phyloP scores from a whole-genome alignment of 2,113 vertebrate species.

The Lagopus muta region DNA sequence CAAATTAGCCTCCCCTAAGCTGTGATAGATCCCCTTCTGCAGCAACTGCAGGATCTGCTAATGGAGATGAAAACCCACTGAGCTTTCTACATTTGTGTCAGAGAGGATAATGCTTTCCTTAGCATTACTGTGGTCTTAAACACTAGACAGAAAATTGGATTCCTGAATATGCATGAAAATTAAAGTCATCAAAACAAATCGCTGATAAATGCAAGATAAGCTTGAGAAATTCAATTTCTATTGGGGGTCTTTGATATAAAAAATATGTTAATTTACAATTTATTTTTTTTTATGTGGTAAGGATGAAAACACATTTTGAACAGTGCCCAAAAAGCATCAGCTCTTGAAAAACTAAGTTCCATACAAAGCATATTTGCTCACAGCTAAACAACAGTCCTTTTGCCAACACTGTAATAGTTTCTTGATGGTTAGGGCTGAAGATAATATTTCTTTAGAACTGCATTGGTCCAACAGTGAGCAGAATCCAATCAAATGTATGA shows the following conservation, averaged over 20 bases:
- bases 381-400: background rate
- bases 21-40: background rate
- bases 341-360: background rate
- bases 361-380: background rate
- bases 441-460: background rate
- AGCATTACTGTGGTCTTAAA: background rate
- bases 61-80: background rate
- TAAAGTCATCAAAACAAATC: background rate
- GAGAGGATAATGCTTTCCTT: background rate
- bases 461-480: background rate
- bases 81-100: background rate
- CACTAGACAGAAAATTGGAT: background rate
- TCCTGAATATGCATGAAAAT: background rate
- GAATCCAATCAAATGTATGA: background rate
- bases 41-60: background rate
- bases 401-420: background rate
- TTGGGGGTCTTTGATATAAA: background rate
- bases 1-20: background rate
- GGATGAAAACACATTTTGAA: background rate
- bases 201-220: background rate
- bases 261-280: background rate
- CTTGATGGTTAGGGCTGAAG: background rate
- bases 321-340: background rate
- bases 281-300: background rate
- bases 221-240: background rate